Conservation (phyloP, 2,888 invertebrate species). For the Heliconius ismenius region DNA sequence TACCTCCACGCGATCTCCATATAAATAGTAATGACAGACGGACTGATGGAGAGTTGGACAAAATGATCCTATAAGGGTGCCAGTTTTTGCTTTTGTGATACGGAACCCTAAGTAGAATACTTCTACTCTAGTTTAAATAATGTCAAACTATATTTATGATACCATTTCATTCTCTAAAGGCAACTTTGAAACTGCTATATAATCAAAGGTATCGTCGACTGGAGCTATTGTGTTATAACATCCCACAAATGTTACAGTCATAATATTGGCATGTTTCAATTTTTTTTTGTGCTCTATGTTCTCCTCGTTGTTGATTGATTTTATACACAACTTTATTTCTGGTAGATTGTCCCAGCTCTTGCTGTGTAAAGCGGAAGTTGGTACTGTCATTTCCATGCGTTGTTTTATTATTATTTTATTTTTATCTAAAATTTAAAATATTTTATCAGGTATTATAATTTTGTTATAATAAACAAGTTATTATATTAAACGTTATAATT, state of each 20-base stretch:
- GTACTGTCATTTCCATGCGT: conserved; percentile 63
- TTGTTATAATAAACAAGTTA: not conserved
- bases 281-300: conserved; percentile 58
- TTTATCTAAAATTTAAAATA: conserved; percentile 51
- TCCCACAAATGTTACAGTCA: conserved; percentile 65
- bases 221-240: conserved; percentile 63
- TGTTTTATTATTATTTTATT: conserved; percentile 57
- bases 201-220: conserved; percentile 52
- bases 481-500: not conserved
- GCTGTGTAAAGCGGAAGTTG: conserved; percentile 50
- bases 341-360: conserved; percentile 75
- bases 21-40: too few species aligned
- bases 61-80: too few species aligned
- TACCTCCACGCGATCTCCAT: too few species aligned
- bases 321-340: conserved; percentile 59
- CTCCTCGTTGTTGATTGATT: conserved; percentile 51
- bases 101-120: too few species aligned
- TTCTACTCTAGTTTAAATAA: not conserved
- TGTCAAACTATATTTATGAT: conserved; percentile 37
- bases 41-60: too few species aligned
- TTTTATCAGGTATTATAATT: not conserved
- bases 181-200: conserved; percentile 61
- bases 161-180: conserved; percentile 57
- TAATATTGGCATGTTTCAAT: conserved; percentile 59
- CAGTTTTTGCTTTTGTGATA: too few species aligned